A percentile compares a stretch with the other conserved stretches of the same genome.
These are phyloP conservation scores for Hermatobates lingyangjiaoensis DNA, from an alignment of 1,140 invertebrate genomes.

Conservation along the genomic window DNA sequence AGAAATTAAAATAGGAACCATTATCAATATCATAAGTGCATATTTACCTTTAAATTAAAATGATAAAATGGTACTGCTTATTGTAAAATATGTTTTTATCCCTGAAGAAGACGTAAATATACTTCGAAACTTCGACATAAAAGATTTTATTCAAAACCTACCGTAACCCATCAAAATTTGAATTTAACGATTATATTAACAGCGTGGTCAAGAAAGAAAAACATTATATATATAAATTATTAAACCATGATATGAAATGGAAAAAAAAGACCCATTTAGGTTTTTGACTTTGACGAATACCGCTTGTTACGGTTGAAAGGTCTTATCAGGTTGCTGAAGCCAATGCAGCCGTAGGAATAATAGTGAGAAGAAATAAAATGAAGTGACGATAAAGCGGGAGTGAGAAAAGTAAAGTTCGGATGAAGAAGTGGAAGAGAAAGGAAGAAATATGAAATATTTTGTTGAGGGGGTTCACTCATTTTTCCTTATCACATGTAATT, in stretches of 20 bases:
- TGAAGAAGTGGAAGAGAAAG: neutral
- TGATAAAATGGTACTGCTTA: neutral
- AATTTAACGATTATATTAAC: too few species aligned
- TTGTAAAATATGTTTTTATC: neutral
- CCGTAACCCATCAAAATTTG: too few species aligned
- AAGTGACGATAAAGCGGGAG: neutral
- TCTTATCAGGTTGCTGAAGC: neutral
- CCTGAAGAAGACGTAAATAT: neutral
- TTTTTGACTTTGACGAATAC: too few species aligned
- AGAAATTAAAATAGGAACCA: neutral
- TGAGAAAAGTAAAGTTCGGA: neutral
- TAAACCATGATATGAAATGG: too few species aligned
- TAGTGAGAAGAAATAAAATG: neutral
- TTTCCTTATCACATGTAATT: neutral
- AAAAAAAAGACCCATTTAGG: too few species aligned
- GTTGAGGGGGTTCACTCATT: neutral
- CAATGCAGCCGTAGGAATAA: neutral
- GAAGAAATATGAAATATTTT: neutral
- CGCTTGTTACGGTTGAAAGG: too few species aligned
- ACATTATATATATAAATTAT: too few species aligned
- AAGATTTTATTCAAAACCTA: too few species aligned
- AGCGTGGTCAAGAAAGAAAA: too few species aligned
- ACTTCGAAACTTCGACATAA: neutral
- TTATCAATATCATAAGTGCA: too few species aligned
- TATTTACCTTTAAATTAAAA: neutral